phyloP scores from a whole-genome alignment of 2,888 invertebrate genomes.

The Sarcophaga rosellei region DNA sequence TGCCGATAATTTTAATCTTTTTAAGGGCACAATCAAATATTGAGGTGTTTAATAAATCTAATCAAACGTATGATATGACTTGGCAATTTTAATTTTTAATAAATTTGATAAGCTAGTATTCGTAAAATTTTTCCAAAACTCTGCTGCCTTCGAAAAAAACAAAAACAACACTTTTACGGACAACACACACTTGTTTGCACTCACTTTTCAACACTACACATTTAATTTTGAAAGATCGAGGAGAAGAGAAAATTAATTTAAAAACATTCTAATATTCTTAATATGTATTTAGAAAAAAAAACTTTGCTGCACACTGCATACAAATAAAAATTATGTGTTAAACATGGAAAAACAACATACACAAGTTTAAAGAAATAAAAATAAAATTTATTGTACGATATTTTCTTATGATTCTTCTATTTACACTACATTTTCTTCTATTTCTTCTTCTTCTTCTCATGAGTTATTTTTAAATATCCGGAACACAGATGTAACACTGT shows the following conservation, averaged over 20 bases:
- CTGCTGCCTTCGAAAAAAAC: no score
- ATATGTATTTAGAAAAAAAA: constrained; percentile 19
- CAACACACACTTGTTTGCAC: no score
- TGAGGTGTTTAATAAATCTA: no score
- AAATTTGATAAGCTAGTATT: no score
- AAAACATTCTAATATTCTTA: not conserved
- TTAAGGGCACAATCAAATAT: no score
- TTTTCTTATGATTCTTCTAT: not conserved
- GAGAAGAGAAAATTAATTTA: not conserved
- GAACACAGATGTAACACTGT: constrained; percentile 52
- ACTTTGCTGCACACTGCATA: constrained; percentile 21
- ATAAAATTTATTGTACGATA: constrained; percentile 16
- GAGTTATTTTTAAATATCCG: constrained; percentile 66
- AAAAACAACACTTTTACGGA: no score
- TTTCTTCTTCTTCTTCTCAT: constrained; percentile 19
- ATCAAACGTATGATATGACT: no score
- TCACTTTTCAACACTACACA: no score
- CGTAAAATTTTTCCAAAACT: no score
- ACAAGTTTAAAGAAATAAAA: constrained; percentile 37
- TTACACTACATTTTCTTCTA: not conserved
- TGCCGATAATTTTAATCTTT: no score
- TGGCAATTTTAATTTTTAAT: no score
- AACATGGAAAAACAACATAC: constrained; percentile 4
- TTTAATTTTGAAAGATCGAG: not conserved
- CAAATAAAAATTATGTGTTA: constrained; percentile 44